These are phyloP conservation scores for Manduca sexta DNA, from an alignment of 1,140 invertebrate genomes.

Conservation along the genomic window DNA sequence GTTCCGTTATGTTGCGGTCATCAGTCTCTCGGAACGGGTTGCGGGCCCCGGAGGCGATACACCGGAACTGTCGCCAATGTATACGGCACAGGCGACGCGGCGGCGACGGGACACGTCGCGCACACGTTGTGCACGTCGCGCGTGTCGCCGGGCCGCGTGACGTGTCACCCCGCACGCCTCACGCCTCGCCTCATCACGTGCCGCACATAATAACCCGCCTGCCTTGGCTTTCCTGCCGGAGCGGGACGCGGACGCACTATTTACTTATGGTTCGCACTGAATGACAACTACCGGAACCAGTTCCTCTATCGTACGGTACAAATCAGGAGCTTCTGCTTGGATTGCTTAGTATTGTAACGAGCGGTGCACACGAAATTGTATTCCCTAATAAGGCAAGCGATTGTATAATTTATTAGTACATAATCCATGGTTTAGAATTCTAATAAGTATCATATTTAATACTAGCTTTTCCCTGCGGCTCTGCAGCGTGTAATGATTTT, in stretches of 20 bases:
- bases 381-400: too few species aligned
- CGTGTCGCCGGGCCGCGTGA: slow-evolving; percentile 12
- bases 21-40: slow-evolving; percentile 51
- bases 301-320: too few species aligned
- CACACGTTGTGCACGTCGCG: slow-evolving; percentile 1
- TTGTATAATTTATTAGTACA: too few species aligned
- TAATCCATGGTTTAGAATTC: too few species aligned
- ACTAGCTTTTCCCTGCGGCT: too few species aligned
- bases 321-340: too few species aligned
- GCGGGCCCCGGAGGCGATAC: slow-evolving; percentile 42
- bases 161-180: slow-evolving; percentile 11
- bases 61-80: slow-evolving; percentile 49
- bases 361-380: too few species aligned
- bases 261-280: neutral
- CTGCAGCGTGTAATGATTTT: too few species aligned
- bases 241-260: neutral
- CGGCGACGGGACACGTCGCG: slow-evolving; percentile 16
- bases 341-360: too few species aligned
- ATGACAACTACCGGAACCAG: too few species aligned
- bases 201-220: slow-evolving; percentile 6
- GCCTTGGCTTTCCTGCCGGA: slow-evolving; percentile 1
- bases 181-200: slow-evolving; percentile 7
- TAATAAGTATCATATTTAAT: too few species aligned
- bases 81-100: slow-evolving; percentile 38
- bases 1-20: slow-evolving; percentile 62